Evolutionary conservation across 1,140 invertebrate species (phyloP), one percentile per base, ranked within the genome.

Genomic region (Magallana ariakensis): DNA sequence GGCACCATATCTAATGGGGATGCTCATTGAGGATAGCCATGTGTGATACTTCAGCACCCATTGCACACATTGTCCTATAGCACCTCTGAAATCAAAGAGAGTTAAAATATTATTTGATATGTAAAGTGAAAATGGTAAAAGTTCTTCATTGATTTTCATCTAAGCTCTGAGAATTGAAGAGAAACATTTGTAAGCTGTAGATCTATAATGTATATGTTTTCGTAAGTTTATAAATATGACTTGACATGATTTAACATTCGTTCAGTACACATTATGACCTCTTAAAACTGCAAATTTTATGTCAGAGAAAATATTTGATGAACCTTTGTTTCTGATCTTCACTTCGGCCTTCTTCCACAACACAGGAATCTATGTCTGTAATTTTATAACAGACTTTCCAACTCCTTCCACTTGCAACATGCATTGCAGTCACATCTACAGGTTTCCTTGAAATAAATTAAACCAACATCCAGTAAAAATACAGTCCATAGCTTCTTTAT

Each of bases 401-500:
- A n/a, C 58, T 62, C 16, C 19, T 62, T 62, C 58, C 58, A 62
- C 58, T 62, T 16, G 58, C 58, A n/a, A n/a, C 58, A 62, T 62
- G 58, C 58, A 62, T 62, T 19, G 19, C 58, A n/a, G 58, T 62
- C 58, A 62, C 58, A 62, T 62, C 58, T n/a, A 16, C 58, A 62
- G 58, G 58, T n/a, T 15, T 62, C 58, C 58, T 62, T 16, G 1
- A 62, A 62, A 62, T 16, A 62, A 15, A 62, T 7, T 62, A 46
- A 46, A 46, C 33, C 33, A 46, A 46, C 33, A 46, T 46, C 33
- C 33, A 46, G 33, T 46, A 5, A 46, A 46, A 46, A 46, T 46
- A 46, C 33, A 46, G 33, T 46, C 33, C 5, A 4, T 46, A 46
- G 33, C 33, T 46, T 46, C 33, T 46, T 46, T 5, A 46, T 46